Conservation (phyloP, 2,888 invertebrate species). For the Theretra japonica region DNA sequence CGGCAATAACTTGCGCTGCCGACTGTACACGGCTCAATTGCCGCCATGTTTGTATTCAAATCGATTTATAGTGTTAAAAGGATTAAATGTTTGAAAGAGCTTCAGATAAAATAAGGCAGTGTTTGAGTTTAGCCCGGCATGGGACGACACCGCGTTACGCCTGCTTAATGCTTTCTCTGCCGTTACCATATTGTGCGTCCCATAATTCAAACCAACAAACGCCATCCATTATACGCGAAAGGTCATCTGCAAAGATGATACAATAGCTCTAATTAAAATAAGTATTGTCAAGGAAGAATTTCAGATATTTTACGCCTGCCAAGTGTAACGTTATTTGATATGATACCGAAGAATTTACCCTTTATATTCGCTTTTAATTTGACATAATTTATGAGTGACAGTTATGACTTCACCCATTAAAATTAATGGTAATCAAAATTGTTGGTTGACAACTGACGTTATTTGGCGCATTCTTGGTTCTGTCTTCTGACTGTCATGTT, state of each 20-base stretch:
- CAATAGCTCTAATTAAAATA: not conserved
- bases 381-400: not conserved
- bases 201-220: not conserved
- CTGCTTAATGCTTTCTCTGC: not conserved
- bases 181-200: not conserved
- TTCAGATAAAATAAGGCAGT: slow-evolving; percentile 18
- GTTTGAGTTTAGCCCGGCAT: not conserved
- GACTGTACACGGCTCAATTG: slow-evolving; percentile 31
- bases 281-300: not conserved
- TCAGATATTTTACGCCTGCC: not conserved
- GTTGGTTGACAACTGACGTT: too few species aligned
- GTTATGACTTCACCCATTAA: not conserved
- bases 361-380: not conserved
- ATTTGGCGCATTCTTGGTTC: too few species aligned
- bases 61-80: slow-evolving; percentile 31
- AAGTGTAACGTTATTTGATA: not conserved
- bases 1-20: slow-evolving; percentile 29
- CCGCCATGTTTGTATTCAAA: slow-evolving; percentile 29
- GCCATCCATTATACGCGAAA: not conserved
- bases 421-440: too few species aligned
- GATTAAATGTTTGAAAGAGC: slow-evolving; percentile 26
- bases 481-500: too few species aligned
- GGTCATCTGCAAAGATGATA: not conserved
- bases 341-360: not conserved
- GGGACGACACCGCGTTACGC: not conserved